A percentile compares a stretch with the other conserved stretches of the same genome.
These are phyloP conservation scores for Paradisaea rubra DNA, from an alignment of 2,113 vertebrate genomes.

Conservation along the genomic window DNA sequence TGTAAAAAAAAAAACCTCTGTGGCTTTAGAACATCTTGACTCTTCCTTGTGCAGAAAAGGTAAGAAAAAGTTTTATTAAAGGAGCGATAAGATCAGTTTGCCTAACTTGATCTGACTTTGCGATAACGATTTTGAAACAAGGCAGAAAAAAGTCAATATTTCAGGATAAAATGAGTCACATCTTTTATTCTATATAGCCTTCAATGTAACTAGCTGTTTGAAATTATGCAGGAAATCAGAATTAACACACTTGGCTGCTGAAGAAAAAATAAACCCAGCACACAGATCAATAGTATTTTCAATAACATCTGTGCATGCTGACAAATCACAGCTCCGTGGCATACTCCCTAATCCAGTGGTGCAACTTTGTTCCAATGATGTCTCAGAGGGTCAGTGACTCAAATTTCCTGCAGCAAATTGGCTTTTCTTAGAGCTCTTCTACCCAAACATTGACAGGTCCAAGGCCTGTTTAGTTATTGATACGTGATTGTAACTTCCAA, in stretches of 20 bases:
- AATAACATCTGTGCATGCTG: background rate
- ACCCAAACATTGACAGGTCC: background rate
- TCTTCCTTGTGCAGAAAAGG: background rate
- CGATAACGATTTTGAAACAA: background rate
- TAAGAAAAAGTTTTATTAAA: background rate
- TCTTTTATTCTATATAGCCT: background rate
- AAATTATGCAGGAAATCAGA: background rate
- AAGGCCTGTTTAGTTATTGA: background rate
- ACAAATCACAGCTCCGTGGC: background rate
- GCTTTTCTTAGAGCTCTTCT: background rate
- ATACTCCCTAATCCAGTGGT: background rate
- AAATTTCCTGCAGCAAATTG: background rate
- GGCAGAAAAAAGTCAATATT: background rate
- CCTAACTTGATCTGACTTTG: background rate
- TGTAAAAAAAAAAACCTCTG: too few relatives aligned
- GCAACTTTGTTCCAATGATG: background rate
- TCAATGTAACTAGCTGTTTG: background rate
- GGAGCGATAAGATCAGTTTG: background rate
- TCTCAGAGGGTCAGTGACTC: background rate
- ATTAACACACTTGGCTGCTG: background rate
- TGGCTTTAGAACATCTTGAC: background rate
- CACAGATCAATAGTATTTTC: background rate
- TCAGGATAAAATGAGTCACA: background rate
- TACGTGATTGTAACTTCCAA: background rate
- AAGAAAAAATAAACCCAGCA: background rate